Evolutionary conservation across 2,113 vertebrate species (phyloP), one percentile per base, ranked within the genome.

Genomic region (Apteryx mantelli): DNA sequence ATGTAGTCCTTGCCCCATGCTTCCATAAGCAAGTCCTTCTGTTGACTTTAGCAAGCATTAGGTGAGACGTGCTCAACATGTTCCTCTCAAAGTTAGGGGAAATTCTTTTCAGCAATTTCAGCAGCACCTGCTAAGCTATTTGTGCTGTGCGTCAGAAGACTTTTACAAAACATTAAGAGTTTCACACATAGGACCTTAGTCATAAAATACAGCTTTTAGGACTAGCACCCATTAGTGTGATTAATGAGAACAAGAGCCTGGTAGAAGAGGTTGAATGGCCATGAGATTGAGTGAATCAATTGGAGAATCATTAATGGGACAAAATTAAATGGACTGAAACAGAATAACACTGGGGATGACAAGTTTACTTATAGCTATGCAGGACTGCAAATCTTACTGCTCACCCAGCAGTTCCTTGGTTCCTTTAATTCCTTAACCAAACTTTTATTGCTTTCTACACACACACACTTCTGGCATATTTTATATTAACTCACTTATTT

Each of bases 271-370:
- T 75, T 94, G 64, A 80, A 92, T 83, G 79, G 42, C 68, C 68
- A 20, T 82, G 64, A 89, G 55, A 78, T 64, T 77, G 61, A 95
- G 80, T 86, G 36, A 90, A 87, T 89, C 77, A 90, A 34, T 22
- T 85, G 55, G 53, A 64, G 34, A 88, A 26, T 68, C 70, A 69
- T 90, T 93, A 93, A 88, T 89, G 81, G 32, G 60, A 71, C 64
- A 85, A 93, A 95, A 94, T 94, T 91, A 89, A 97, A 96, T 94
- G 91, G 85, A 60, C 74, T 91, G 82, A 87, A 95, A 87, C 79
- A 93, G 79, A 86, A 44, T 79, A 91, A 53, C n/a, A 58, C 48
- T 90, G 82, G 55, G n/a, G 52, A 89, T 93, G 86, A 88, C 70
- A 89, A 93, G 40, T 97, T 97, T 96, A 66, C 94, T 82, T 87